Evolutionary conservation across 2,113 vertebrate species (phyloP).

Genomic region (Anas platyrhynchos): DNA sequence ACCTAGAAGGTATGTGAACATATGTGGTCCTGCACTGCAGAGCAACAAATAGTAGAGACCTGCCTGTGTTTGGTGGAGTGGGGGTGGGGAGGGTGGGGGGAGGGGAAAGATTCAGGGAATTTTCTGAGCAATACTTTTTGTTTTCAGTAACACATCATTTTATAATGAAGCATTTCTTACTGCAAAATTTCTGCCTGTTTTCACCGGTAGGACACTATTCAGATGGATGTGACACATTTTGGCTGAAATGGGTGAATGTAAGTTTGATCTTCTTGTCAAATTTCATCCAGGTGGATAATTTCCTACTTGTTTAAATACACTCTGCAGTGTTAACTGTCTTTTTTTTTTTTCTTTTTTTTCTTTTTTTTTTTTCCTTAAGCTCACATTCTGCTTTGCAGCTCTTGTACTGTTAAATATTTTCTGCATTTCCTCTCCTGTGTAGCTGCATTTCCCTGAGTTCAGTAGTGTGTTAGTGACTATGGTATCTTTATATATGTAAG

Average conservation of each 20-base stretch:
- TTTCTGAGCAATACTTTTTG: background rate
- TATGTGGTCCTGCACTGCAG: background rate
- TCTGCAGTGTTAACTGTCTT: background rate
- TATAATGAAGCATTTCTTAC: background rate
- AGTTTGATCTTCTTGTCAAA: conserved; percentile 15
- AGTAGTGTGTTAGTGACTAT: background rate
- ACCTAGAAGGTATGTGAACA: background rate
- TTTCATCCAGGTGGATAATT: background rate
- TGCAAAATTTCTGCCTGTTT: conserved; percentile 5
- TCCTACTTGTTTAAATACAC: background rate
- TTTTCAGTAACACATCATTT: background rate
- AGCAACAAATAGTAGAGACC: background rate
- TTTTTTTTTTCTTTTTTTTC: no score
- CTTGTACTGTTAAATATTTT: background rate
- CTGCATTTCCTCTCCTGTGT: background rate
- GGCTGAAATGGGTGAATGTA: background rate
- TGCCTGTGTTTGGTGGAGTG: background rate
- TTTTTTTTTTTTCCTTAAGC: background rate
- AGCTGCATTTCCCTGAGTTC: background rate
- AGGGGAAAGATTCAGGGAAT: background rate
- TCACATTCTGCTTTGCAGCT: background rate
- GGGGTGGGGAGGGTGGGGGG: no score
- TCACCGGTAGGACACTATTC: background rate
- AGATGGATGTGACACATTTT: background rate
- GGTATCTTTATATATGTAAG: background rate